A percentile compares a stretch with the other conserved stretches of the same genome.
These are phyloP conservation scores for Danaus plexippus DNA, from an alignment of 1,140 invertebrate species.

Conservation along the genomic window DNA sequence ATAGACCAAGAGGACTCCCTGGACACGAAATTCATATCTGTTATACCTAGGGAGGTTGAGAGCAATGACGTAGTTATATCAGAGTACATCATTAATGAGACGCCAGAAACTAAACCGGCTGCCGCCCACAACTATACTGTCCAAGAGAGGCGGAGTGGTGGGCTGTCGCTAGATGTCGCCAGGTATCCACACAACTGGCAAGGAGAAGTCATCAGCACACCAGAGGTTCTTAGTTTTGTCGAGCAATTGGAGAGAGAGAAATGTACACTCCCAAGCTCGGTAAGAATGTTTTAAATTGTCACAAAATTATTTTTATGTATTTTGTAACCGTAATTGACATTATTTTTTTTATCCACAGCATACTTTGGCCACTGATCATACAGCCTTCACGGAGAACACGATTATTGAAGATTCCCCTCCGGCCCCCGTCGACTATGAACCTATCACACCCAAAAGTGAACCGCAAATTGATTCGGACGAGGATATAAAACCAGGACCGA, in stretches of 20 bases:
- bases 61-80: conserved; percentile 41
- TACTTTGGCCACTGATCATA: conserved; percentile 20
- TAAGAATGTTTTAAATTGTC: conserved; percentile 22
- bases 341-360: conserved; percentile 24
- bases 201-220: conserved; percentile 50
- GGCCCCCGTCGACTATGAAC: conserved; percentile 40
- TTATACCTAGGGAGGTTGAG: conserved; percentile 50
- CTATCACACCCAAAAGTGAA: conserved; percentile 57
- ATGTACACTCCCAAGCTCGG: conserved; percentile 29
- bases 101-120: conserved; percentile 10
- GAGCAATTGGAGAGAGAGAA: conserved; percentile 60
- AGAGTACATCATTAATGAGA: conserved; percentile 38
- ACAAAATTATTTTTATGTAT: conserved; percentile 1
- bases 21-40: conserved; percentile 48
- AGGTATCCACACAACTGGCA: conserved; percentile 24
- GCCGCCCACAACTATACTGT: conserved; percentile 5
- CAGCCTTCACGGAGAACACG: conserved; percentile 20
- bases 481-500: conserved; percentile 33
- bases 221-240: conserved; percentile 55
- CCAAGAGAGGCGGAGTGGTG: conserved; percentile 14
- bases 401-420: conserved; percentile 34
- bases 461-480: conserved; percentile 51
- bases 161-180: conserved; percentile 39
- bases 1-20: conserved; percentile 54
- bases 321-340: neutral